phyloP scores from a whole-genome alignment of 2,888 invertebrate species.

The Phanerotoma sp. region DNA sequence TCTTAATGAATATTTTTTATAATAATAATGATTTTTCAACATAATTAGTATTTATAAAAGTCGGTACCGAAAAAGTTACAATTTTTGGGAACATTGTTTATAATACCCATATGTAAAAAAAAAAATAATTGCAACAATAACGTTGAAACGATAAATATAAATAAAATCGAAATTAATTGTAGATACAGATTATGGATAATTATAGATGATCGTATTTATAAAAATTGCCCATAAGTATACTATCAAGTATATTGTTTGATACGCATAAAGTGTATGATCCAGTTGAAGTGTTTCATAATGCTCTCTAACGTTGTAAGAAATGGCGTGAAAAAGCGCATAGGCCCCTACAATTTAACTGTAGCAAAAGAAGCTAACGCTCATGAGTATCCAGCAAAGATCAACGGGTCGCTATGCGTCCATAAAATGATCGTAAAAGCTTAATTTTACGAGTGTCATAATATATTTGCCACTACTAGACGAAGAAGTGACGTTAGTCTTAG shows the following conservation, averaged over 20 bases:
- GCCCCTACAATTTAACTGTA: constrained; percentile 27
- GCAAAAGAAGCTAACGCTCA: constrained; percentile 29
- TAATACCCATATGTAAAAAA: too few relatives aligned
- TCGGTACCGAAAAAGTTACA: too few relatives aligned
- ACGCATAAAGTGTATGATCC: not conserved
- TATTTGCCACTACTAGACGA: constrained; percentile 50
- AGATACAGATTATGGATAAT: too few relatives aligned
- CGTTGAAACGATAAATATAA: too few relatives aligned
- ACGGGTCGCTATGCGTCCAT: constrained; percentile 54
- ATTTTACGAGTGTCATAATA: constrained; percentile 59
- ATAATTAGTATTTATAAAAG: too few relatives aligned
- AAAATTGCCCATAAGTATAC: too few relatives aligned
- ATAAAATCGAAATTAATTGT: too few relatives aligned
- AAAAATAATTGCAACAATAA: too few relatives aligned
- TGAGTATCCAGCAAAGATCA: constrained; percentile 40
- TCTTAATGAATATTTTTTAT: too few relatives aligned
- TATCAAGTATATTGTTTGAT: too few relatives aligned
- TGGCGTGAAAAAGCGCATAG: constrained; percentile 21
- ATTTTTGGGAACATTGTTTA: too few relatives aligned
- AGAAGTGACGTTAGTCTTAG: constrained; percentile 19
- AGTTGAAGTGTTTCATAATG: not conserved
- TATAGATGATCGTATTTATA: not conserved
- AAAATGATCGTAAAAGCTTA: constrained; percentile 59
- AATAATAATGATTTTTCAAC: too few relatives aligned
- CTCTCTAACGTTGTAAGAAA: not conserved